Evolutionary conservation across 37 sponge, comb jelly and placozoan genomes (phyloP), one percentile per base, ranked within the genome.

Genomic region (Ephydatia muelleri): DNA sequence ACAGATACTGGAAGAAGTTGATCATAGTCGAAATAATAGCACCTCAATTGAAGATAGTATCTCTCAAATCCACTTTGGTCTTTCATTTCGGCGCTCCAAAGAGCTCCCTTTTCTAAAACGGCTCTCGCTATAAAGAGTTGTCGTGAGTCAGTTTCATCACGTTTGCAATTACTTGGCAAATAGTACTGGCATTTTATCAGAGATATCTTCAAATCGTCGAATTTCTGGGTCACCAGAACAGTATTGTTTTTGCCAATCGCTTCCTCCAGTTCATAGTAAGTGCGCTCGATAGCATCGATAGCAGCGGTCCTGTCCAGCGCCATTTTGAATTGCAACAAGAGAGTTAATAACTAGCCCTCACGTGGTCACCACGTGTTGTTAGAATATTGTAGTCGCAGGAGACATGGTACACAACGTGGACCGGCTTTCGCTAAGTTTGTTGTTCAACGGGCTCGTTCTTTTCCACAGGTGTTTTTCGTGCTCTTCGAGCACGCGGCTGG

Each of bases 401-500:
- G 57, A 1, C 16, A 57, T 57, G 57, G 57, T 57, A 57, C 19
- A 1, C 19, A 21, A 19, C 16, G 57, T 13, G 6, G 19, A 13
- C 16, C 9, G 9, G 57, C 16, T 14, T 57, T 57, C 12, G 0
- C 57, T 16, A n/a, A n/a, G n/a, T 5, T 67, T 36, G 36, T n/a
- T 0, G n/a, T 65, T 8, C 27, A 30, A 28, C 38, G 31, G 29
- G 2, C 31, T 65, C 67, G 31, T 29, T 37, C 36, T 34, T 29
- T 27, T 72, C 33, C 80, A 25, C 65, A 94, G 94, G 91, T 90
- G 69, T 80, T 97, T 49, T 84, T 91, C 33, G 90, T 98, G 22
- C 81, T 99, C 68, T 99, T 84, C 64, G 99, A 99, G 76, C 99
- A 99, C 78, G 97, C 99, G 33, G 78, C 99, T 57, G 99, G 99